phyloP scores from a whole-genome alignment of 2,888 invertebrate species.

The Pherbina coryleti region DNA sequence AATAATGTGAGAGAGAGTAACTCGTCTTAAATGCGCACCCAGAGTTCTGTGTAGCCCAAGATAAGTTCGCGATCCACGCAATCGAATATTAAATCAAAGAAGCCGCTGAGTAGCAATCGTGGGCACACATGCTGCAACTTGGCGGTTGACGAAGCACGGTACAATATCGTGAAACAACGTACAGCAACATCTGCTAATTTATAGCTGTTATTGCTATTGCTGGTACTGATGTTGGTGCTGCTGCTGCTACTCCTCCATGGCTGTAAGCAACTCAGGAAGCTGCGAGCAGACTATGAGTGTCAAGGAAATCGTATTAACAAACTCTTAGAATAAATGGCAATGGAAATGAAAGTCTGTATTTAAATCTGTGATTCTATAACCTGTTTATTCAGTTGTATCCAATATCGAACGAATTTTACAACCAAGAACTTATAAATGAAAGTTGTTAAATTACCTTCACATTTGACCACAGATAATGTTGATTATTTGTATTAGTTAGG shows the following conservation, averaged over 20 bases:
- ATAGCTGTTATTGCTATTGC: neutral
- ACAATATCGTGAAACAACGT: conserved; percentile 4
- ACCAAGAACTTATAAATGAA: too few species aligned
- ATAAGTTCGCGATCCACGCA: neutral
- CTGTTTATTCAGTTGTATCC: too few species aligned
- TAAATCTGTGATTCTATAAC: too few species aligned
- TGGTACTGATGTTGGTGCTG: too few species aligned
- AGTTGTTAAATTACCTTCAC: too few species aligned
- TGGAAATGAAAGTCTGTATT: neutral
- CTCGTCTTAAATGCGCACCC: neutral
- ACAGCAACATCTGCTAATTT: conserved; percentile 17
- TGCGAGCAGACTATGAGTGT: neutral
- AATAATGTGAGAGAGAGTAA: neutral
- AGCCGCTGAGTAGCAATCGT: conserved; percentile 35
- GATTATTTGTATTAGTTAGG: too few species aligned
- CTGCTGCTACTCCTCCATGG: neutral
- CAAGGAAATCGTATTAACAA: neutral
- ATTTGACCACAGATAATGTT: too few species aligned
- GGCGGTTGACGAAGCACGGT: conserved; percentile 32
- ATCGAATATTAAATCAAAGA: conserved; percentile 44
- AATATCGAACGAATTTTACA: neutral
- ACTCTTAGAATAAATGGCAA: too few species aligned
- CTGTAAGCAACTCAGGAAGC: neutral
- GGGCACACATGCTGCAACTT: conserved; percentile 31
- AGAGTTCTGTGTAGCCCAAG: neutral